These are phyloP conservation scores for Trachelus troglodyta DNA, from an alignment of 2,888 invertebrate genomes.

Conservation along the genomic window DNA sequence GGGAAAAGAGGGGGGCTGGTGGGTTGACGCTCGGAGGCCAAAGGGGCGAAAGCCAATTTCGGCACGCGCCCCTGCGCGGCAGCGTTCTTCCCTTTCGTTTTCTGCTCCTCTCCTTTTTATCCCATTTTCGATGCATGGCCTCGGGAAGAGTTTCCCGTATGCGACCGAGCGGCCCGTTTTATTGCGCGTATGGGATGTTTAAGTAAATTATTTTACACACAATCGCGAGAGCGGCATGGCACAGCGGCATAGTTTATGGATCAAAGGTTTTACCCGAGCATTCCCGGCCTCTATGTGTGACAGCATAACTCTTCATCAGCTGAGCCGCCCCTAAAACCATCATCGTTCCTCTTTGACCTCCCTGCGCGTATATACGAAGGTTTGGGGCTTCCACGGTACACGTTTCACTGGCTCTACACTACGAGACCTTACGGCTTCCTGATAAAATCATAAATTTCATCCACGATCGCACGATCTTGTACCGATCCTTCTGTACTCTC, in stretches of 20 bases:
- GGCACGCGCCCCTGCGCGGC: neutral
- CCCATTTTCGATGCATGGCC: constrained; percentile 15
- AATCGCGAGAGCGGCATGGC: constrained; percentile 44
- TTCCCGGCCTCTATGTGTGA: constrained; percentile 36
- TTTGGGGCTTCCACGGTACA: neutral
- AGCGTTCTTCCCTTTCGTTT: constrained; percentile 10
- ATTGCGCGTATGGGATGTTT: constrained; percentile 42
- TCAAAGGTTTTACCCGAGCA: constrained; percentile 44
- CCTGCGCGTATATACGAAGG: neutral
- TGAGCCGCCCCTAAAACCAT: constrained; percentile 24
- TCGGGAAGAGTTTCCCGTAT: constrained; percentile 7
- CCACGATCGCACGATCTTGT: neutral
- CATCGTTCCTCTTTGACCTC: constrained; percentile 6
- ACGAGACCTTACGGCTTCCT: neutral
- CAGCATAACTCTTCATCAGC: constrained; percentile 26
- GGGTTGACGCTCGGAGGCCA: constrained; percentile 2
- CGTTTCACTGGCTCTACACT: neutral
- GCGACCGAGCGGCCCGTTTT: constrained; percentile 31
- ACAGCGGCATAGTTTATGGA: constrained; percentile 46
- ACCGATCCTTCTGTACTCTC: neutral
- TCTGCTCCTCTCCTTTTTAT: constrained; percentile 15
- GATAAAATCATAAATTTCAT: neutral
- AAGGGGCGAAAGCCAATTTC: constrained; percentile 27
- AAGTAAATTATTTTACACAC: constrained; percentile 47
- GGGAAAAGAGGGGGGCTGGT: neutral